phyloP scores from a whole-genome alignment of 2,888 invertebrate species.

The Matsumyia berberina region DNA sequence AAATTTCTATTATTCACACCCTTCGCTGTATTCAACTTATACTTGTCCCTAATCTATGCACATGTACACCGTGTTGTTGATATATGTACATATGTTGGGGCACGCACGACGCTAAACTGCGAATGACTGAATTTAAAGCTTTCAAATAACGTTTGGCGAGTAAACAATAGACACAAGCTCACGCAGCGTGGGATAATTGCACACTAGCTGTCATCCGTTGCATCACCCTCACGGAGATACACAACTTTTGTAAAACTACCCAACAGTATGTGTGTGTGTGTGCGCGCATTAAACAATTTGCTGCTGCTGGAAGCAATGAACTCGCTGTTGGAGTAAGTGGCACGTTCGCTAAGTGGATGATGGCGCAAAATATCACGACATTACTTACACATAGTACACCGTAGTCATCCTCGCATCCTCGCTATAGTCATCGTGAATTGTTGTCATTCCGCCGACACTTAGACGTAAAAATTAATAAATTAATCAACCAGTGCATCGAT shows the following conservation, averaged over 20 bases:
- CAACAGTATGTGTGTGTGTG: constrained; percentile 3
- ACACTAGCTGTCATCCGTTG: constrained; percentile 31
- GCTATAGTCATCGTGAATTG: neutral
- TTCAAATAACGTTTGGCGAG: constrained; percentile 27
- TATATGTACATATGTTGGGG: constrained; percentile 25
- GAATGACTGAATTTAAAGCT: constrained; percentile 56
- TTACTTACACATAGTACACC: constrained; percentile 2
- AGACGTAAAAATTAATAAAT: constrained; percentile 14
- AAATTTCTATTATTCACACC: neutral
- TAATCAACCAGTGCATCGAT: constrained; percentile 28
- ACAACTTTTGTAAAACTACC: constrained; percentile 32
- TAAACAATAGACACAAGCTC: constrained; percentile 52
- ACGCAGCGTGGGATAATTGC: constrained; percentile 31
- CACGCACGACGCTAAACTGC: constrained; percentile 64
- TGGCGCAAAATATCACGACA: constrained; percentile 65
- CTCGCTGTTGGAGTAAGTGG: constrained; percentile 53
- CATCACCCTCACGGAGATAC: constrained; percentile 36
- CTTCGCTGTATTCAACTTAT: neutral
- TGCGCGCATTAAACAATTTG: constrained; percentile 16
- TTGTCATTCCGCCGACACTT: neutral
- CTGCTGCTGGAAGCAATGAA: constrained; percentile 59
- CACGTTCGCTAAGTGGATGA: constrained; percentile 70
- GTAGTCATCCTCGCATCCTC: neutral
- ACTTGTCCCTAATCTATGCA: constrained; percentile 28
- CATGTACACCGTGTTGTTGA: no score